Percentiles rank a stretch among this genome's conserved stretches.
Evolutionary conservation across 2,888 invertebrate genomes (phyloP).

Genomic region (Achlya flavicornis): DNA sequence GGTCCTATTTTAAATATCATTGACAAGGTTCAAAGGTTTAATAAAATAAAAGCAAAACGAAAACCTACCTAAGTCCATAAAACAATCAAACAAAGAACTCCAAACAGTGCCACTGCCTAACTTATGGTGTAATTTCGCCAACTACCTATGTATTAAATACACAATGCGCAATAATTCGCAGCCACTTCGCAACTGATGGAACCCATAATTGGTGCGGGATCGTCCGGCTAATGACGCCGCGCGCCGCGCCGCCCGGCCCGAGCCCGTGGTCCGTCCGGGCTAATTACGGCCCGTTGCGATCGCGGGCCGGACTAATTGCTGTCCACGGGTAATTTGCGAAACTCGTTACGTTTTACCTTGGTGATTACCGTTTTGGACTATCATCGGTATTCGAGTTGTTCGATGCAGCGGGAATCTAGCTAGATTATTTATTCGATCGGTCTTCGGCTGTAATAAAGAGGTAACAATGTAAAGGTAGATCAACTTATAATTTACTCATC

Average conservation of each 20-base stretch:
- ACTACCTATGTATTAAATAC: conserved; percentile 26
- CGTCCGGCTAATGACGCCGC: conserved; percentile 43
- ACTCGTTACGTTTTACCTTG: conserved; percentile 12
- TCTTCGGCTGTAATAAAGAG: no score
- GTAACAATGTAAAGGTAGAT: no score
- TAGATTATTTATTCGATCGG: no score
- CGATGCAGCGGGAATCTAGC: not conserved
- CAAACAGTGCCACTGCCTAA: not conserved
- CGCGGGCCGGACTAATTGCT: conserved; percentile 35
- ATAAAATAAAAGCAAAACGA: not conserved
- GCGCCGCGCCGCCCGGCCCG: not conserved
- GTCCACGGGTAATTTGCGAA: conserved; percentile 43
- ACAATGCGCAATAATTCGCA: conserved; percentile 16
- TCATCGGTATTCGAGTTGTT: conserved; percentile 13
- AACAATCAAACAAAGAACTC: not conserved
- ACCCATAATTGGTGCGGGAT: conserved; percentile 44
- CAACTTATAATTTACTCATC: no score
- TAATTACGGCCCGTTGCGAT: conserved; percentile 37
- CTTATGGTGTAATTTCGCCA: conserved; percentile 14
- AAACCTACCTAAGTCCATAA: no score
- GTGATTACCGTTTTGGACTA: conserved; percentile 19
- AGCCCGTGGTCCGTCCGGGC: conserved; percentile 36
- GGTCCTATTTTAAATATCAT: no score
- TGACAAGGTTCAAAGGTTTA: no score
- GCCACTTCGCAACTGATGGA: conserved; percentile 34